Conservation (phyloP, 2,888 invertebrate species). For the Vanessa cardui region DNA sequence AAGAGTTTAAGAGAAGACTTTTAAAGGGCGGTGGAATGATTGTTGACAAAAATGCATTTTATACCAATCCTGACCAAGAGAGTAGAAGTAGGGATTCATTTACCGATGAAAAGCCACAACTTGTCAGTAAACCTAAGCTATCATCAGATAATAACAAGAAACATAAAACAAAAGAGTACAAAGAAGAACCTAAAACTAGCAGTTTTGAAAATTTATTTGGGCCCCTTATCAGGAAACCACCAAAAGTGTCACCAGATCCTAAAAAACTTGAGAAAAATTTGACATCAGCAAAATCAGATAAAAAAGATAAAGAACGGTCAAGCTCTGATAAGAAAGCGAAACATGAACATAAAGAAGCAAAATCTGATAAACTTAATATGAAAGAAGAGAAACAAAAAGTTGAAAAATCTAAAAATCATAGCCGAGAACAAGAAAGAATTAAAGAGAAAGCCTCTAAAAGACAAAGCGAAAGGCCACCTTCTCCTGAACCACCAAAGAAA, state of each 20-base stretch:
- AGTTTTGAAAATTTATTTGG: slow-evolving; percentile 93
- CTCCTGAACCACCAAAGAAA: slow-evolving; percentile 71
- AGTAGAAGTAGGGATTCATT: slow-evolving; percentile 83
- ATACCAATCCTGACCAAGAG: slow-evolving; percentile 79
- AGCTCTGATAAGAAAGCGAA: slow-evolving; percentile 76
- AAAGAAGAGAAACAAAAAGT: slow-evolving; percentile 77
- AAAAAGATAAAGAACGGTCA: slow-evolving; percentile 81
- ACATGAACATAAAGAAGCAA: slow-evolving; percentile 75
- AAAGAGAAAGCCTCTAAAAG: slow-evolving; percentile 82
- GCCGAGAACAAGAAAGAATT: slow-evolving; percentile 81
- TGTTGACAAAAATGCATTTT: slow-evolving; percentile 71
- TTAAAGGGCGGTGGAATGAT: slow-evolving; percentile 92
- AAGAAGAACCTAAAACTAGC: slow-evolving; percentile 82
- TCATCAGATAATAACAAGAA: slow-evolving; percentile 83
- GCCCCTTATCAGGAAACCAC: slow-evolving; percentile 89
- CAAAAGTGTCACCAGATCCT: slow-evolving; percentile 86
- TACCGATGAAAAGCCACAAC: slow-evolving; percentile 82
- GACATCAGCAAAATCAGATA: slow-evolving; percentile 71
- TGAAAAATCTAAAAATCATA: slow-evolving; percentile 78
- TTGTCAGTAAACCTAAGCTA: slow-evolving; percentile 88
- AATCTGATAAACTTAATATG: slow-evolving; percentile 72
- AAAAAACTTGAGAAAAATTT: slow-evolving; percentile 77
- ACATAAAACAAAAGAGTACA: slow-evolving; percentile 82
- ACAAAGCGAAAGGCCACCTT: slow-evolving; percentile 66
- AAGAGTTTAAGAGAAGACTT: slow-evolving; percentile 94